Conservation (phyloP, 2,888 invertebrate species). For the Deilephila porcellus region DNA sequence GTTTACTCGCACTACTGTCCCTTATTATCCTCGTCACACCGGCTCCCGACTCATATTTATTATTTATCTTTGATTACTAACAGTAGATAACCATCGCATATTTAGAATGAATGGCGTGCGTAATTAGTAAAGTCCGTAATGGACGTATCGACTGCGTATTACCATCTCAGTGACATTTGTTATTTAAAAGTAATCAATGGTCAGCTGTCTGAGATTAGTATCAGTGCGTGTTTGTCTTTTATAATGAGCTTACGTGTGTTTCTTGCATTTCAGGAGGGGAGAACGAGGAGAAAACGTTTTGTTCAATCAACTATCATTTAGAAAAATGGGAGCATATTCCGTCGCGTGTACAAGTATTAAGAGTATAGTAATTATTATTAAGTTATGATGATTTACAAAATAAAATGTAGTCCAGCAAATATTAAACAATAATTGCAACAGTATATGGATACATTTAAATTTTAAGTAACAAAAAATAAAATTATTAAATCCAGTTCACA, state of each 20-base stretch:
- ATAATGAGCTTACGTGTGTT: not conserved
- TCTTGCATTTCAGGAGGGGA: too few species aligned
- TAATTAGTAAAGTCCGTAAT: slow-evolving; percentile 27
- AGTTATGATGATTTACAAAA: not conserved
- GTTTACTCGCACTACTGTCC: slow-evolving; percentile 40
- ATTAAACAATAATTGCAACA: slow-evolving; percentile 11
- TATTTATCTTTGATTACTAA: slow-evolving; percentile 32
- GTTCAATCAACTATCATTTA: not conserved
- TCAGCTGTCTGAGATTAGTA: slow-evolving; percentile 3
- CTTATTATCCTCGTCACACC: slow-evolving; percentile 37
- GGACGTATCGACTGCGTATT: not conserved
- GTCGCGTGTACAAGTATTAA: not conserved
- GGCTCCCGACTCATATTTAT: slow-evolving; percentile 27
- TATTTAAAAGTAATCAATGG: slow-evolving; percentile 18
- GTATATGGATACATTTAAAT: slow-evolving; percentile 1
- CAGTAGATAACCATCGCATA: slow-evolving; percentile 28
- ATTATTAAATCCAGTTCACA: slow-evolving; percentile 34
- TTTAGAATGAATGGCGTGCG: slow-evolving; percentile 29
- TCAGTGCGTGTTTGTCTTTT: not conserved
- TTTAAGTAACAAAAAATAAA: slow-evolving; percentile 18
- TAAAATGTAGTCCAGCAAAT: not conserved
- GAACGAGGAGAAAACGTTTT: too few species aligned
- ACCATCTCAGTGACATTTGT: slow-evolving; percentile 22
- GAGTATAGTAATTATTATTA: not conserved
- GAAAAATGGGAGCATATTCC: not conserved